These are phyloP conservation scores for Atherinosoma microstoma DNA, from an alignment of 2,797 vertebrate species.

Conservation along the genomic window DNA sequence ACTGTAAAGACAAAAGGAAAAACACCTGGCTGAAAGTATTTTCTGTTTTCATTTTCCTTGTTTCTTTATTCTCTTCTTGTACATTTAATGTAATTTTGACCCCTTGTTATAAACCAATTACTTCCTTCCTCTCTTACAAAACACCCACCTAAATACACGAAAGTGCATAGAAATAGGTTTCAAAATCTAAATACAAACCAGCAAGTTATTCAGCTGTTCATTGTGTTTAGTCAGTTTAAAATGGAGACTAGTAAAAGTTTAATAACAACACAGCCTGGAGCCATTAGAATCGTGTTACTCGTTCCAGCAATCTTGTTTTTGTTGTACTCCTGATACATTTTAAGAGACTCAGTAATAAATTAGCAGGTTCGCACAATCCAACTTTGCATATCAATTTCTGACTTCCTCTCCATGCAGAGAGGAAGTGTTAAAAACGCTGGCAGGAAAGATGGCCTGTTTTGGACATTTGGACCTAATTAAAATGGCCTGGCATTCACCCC, in stretches of 20 bases:
- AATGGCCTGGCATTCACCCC: conserved; percentile 48
- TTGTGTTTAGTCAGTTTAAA: conserved; percentile 17
- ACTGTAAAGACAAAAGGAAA: no score
- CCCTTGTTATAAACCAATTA: neutral
- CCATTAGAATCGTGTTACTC: neutral
- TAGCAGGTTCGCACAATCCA: conserved; percentile 7
- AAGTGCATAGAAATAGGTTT: neutral
- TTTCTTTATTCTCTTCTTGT: no score
- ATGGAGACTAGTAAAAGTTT: neutral
- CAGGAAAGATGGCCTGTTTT: conserved; percentile 28
- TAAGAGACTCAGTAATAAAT: neutral
- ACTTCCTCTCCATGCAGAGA: conserved; percentile 20
- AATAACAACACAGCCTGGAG: conserved; percentile 6
- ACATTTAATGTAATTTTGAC: no score
- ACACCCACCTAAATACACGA: neutral
- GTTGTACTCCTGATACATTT: neutral
- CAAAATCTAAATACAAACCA: neutral
- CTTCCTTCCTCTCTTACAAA: neutral
- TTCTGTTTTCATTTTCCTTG: no score
- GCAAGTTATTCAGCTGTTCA: neutral
- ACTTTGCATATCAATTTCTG: conserved; percentile 31
- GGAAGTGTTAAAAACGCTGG: conserved; percentile 21
- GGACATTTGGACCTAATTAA: conserved; percentile 64
- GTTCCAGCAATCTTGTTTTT: conserved; percentile 6
- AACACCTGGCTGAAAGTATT: no score